A percentile compares a stretch with the other conserved stretches of the same genome.
These are phyloP conservation scores for Intellagama lesueurii DNA, from an alignment of 2,797 vertebrate genomes.

Conservation along the genomic window DNA sequence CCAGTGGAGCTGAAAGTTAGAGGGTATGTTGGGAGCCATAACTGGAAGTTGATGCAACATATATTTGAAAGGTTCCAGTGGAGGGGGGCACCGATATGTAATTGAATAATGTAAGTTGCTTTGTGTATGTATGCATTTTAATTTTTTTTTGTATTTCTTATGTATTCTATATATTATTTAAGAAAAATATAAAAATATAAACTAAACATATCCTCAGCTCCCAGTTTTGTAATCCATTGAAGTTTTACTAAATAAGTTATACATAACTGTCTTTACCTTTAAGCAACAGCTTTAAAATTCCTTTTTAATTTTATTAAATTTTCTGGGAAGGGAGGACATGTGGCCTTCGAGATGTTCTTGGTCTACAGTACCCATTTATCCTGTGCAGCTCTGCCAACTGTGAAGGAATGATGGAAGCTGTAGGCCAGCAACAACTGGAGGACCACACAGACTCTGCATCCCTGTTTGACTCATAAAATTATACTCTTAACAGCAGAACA, in stretches of 20 bases:
- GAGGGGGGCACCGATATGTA: too few species aligned
- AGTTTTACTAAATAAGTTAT: neutral
- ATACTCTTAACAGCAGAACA: neutral
- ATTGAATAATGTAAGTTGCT: too few species aligned
- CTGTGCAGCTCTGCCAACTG: neutral
- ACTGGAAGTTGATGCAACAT: too few species aligned
- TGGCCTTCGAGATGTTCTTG: neutral
- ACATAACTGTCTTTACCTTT: neutral
- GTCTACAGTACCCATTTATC: neutral
- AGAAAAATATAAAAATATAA: too few species aligned
- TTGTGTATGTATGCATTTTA: too few species aligned
- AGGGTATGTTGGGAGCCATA: too few species aligned
- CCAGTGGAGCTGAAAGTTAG: too few species aligned
- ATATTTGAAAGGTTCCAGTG: too few species aligned
- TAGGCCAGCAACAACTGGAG: neutral
- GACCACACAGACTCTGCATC: neutral
- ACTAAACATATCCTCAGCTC: constrained; percentile 47
- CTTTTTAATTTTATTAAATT: neutral
- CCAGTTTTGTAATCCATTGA: constrained; percentile 21
- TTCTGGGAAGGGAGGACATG: neutral
- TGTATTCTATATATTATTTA: too few species aligned
- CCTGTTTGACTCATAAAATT: neutral
- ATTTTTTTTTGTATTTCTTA: too few species aligned
- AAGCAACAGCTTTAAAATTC: neutral
- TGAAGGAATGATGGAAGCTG: neutral